Conservation (phyloP, 2,888 invertebrate genomes). For the Cephalotes varians region DNA sequence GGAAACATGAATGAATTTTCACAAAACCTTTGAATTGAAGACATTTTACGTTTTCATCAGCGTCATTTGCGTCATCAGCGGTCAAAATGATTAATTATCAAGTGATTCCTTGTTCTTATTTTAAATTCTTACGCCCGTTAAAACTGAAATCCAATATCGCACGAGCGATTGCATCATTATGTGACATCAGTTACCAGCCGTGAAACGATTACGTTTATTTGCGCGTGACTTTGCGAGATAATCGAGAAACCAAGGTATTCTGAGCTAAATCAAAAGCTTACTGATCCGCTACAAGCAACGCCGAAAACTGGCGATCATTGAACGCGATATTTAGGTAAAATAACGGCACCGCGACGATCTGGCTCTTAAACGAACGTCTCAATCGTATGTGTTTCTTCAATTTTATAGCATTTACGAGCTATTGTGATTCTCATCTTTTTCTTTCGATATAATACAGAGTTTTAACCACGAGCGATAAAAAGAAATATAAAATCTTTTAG, state of each 20-base stretch:
- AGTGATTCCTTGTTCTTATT: not conserved
- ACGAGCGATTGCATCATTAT: constrained; percentile 5
- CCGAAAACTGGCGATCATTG: constrained; percentile 44
- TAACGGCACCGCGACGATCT: constrained; percentile 49
- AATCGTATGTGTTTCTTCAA: not conserved
- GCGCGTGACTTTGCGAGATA: not conserved
- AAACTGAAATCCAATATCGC: not conserved
- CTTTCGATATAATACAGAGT: not conserved
- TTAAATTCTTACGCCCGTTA: not conserved
- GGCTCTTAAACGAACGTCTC: not conserved
- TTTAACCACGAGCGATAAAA: not conserved
- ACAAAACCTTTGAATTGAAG: not conserved
- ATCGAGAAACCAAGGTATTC: constrained; percentile 18
- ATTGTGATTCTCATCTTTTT: not conserved
- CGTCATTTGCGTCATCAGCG: not conserved
- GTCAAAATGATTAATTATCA: not conserved
- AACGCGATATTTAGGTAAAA: constrained; percentile 60
- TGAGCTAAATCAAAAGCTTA: not conserved
- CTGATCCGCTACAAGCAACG: not conserved
- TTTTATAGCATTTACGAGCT: not conserved
- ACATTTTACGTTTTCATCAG: not conserved
- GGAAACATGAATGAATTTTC: not conserved
- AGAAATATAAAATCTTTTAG: not conserved
- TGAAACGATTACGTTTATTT: constrained; percentile 6
- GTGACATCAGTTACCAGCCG: not conserved